Evolutionary conservation across 2,888 invertebrate genomes (phyloP).

Genomic region (Mesopsocus fuscifrons): DNA sequence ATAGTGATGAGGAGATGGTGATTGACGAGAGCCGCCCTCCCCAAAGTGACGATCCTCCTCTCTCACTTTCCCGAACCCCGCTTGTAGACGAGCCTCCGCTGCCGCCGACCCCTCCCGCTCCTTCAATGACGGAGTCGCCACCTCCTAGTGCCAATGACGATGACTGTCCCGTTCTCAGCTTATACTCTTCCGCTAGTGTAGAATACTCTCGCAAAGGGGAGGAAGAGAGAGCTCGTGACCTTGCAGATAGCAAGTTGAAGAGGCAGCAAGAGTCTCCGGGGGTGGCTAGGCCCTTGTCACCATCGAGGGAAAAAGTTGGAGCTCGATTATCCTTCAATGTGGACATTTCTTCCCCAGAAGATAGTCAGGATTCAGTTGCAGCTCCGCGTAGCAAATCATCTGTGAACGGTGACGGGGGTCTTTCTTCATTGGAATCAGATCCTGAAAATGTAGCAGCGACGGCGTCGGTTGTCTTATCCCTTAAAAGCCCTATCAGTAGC

Average conservation of each 20-base stretch:
- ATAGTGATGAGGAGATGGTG: conserved; percentile 24
- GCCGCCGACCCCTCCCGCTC: conserved; percentile 13
- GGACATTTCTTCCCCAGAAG: conserved; percentile 10
- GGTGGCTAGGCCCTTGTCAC: conserved; percentile 10
- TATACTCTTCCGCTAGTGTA: conserved; percentile 65
- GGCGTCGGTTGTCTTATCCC: neutral
- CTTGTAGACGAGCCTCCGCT: conserved; percentile 12
- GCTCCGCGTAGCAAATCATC: neutral
- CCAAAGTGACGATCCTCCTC: conserved; percentile 12
- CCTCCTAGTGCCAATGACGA: conserved; percentile 33
- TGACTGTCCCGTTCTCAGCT: conserved; percentile 69
- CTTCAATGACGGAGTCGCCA: conserved; percentile 14
- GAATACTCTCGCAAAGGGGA: conserved; percentile 42
- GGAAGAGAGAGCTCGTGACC: conserved; percentile 18
- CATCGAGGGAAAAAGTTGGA: neutral
- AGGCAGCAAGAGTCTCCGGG: conserved; percentile 13
- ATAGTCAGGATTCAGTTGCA: conserved; percentile 1
- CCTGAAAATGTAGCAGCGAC: neutral
- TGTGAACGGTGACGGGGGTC: too few relatives aligned
- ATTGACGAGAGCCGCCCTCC: conserved; percentile 19
- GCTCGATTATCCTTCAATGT: neutral
- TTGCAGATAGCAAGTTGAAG: conserved; percentile 11
- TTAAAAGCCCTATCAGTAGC: conserved; percentile 9
- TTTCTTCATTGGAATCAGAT: neutral
- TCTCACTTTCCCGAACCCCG: conserved; percentile 4